Conservation (phyloP, 2,888 invertebrate genomes). For the Acholoe squamosa region DNA sequence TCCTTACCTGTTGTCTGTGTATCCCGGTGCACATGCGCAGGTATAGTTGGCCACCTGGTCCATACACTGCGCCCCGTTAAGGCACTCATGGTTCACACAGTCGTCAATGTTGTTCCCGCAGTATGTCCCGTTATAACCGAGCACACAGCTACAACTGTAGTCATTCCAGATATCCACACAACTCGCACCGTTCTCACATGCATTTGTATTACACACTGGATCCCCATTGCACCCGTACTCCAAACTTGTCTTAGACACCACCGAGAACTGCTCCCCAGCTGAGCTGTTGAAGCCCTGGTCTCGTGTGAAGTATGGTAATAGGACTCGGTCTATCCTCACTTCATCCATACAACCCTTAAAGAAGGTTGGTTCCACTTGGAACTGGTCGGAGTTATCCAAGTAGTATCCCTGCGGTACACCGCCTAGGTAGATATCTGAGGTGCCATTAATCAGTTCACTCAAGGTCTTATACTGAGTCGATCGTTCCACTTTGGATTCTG, state of each 20-base stretch:
- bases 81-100: conserved; percentile 67
- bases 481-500: background rate
- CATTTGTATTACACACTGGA: conserved; percentile 86
- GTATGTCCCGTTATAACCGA: conserved; percentile 72
- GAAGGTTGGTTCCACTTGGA: conserved; percentile 50
- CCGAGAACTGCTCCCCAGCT: conserved; percentile 60
- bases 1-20: conserved; percentile 68
- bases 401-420: conserved; percentile 60
- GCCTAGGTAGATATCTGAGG: conserved; percentile 66
- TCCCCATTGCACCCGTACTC: conserved; percentile 70
- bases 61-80: conserved; percentile 67
- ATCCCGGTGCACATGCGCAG: conserved; percentile 72
- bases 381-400: background rate
- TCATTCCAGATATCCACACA: conserved; percentile 77
- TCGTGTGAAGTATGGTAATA: conserved; percentile 89
- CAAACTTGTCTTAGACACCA: conserved; percentile 26
- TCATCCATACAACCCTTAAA: conserved; percentile 94
- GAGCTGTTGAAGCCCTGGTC: conserved; percentile 63
- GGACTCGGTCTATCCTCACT: conserved; percentile 91
- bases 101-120: conserved; percentile 71
- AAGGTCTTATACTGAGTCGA: background rate
- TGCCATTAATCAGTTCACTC: background rate
- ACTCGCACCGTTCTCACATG: conserved; percentile 89
- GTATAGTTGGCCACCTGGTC: conserved; percentile 71
- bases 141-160: conserved; percentile 77